Percentiles rank a stretch among this genome's conserved stretches.
Conservation (phyloP, 2,797 vertebrate genomes). For the Gymnothorax javanicus region DNA sequence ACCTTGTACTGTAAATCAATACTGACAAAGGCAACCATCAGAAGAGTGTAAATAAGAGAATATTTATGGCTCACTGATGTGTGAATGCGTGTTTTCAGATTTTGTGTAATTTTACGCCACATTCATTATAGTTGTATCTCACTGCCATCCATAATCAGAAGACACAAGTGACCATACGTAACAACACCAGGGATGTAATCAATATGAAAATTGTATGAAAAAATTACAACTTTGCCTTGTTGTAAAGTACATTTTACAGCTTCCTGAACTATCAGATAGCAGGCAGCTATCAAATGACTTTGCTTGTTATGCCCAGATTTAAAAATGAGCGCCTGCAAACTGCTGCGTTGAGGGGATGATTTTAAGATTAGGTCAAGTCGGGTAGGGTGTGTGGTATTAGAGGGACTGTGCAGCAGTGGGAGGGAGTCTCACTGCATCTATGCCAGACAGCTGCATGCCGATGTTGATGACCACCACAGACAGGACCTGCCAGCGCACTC, state of each 20-base stretch:
- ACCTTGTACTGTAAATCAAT: not conserved
- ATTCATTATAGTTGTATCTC: not conserved
- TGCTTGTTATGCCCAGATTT: not conserved
- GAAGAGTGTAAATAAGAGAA: not conserved
- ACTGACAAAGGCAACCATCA: not conserved
- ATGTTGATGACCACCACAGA: conserved; percentile 84
- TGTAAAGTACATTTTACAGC: not conserved
- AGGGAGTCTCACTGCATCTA: conserved; percentile 81
- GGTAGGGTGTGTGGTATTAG: not conserved
- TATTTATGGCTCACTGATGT: not conserved
- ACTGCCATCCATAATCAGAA: not conserved
- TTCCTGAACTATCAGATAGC: not conserved
- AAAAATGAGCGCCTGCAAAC: not conserved
- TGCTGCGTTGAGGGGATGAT: not conserved
- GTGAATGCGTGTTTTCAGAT: not conserved
- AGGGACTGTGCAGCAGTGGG: conserved; percentile 14
- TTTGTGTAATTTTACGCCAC: not conserved
- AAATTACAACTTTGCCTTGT: not conserved
- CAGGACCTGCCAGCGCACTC: conserved; percentile 81
- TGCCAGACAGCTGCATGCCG: conserved; percentile 91
- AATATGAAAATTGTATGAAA: not conserved
- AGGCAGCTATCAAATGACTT: not conserved
- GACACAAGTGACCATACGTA: not conserved
- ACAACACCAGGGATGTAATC: not conserved
- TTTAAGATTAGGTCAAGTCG: not conserved